phyloP scores from a whole-genome alignment of 2,797 vertebrate genomes.

The Cyprinodon diabolis region DNA sequence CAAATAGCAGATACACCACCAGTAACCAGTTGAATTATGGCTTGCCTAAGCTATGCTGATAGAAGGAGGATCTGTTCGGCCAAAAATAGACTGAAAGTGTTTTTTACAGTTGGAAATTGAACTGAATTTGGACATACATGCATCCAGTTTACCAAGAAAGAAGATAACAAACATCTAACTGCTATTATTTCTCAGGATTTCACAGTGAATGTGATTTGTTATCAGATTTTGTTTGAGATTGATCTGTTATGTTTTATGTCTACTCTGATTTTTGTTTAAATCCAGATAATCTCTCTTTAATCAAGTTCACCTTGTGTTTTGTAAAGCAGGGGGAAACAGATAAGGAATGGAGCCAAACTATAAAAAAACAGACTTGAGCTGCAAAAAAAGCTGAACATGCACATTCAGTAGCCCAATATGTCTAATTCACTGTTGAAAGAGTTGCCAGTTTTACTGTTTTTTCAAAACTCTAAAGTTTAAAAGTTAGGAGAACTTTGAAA shows the following conservation, averaged over 20 bases:
- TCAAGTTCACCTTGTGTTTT: conserved; percentile 45
- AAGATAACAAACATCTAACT: not conserved
- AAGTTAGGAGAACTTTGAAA: conserved; percentile 12
- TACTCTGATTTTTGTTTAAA: conserved; percentile 55
- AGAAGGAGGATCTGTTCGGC: conserved; percentile 3
- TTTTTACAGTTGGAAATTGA: not conserved
- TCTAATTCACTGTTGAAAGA: conserved; percentile 7
- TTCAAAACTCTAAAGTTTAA: not conserved
- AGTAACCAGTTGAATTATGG: not conserved
- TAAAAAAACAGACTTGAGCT: conserved; percentile 44
- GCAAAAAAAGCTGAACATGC: conserved; percentile 38
- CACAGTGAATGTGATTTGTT: conserved; percentile 33
- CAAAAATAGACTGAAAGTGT: conserved; percentile 14
- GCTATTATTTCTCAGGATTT: conserved; percentile 29
- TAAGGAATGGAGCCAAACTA: conserved; percentile 44
- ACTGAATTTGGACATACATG: conserved; percentile 3
- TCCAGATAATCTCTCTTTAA: conserved; percentile 64
- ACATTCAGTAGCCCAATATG: conserved; percentile 18
- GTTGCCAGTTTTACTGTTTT: not conserved
- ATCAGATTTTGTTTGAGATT: conserved; percentile 48
- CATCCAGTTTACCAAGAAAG: conserved; percentile 6
- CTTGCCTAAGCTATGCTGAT: conserved; percentile 9
- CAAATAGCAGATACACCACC: not conserved
- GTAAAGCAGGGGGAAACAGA: conserved; percentile 43
- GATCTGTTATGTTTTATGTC: conserved; percentile 28